Evolutionary conservation across 2,797 vertebrate species (phyloP), one percentile per base, ranked within the genome.

Genomic region (Scolopax rusticola): DNA sequence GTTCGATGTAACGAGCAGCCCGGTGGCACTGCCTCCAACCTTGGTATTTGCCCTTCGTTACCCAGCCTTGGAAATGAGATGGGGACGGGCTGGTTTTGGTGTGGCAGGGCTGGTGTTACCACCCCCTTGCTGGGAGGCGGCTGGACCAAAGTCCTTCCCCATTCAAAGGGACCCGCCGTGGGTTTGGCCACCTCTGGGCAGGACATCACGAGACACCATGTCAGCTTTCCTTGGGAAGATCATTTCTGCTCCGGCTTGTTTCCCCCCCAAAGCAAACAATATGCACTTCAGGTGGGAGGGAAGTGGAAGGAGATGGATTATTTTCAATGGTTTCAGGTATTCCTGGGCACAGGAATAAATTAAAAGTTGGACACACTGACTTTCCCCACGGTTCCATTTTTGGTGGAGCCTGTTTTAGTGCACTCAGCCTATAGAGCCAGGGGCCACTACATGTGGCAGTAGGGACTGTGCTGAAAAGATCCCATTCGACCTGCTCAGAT

Each of bases 171-270:
- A 59, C 23, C 41, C 19, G 5, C 9, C 1, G 6, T 10, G 24
- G 43, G 33, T 43, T 56, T 0, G 2, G 32, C 27, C 38, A 12
- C 20, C 68, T 79, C 0, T 0, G 43, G 47, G 54, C 0, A 1
- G 28, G 65, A 33, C 67, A 15, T 47, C 60, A 20, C 0, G 1
- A 59, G 60, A 15, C 30, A 25, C 19, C 11, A 5, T 12, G 15
- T n/a, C 70, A 38, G 19, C 45, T 69, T n/a, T 40, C 45, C 63
- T 50, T 16, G 11, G 0, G 2, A 75, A 75, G 32, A 27, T 11
- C 1, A 0, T 32, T 80, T 63, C 36, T 47, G 5, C 28, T 65
- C 57, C 50, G 47, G 33, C 6, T 30, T 38, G 18, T 23, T 21
- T 40, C 15, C 6, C 13, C 20, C 24, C 5, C 5, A 12, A 21